A percentile compares a stretch with the other conserved stretches of the same genome.
These are phyloP conservation scores for Toxotes chatareus DNA, from an alignment of 2,113 vertebrate species.

Conservation along the genomic window DNA sequence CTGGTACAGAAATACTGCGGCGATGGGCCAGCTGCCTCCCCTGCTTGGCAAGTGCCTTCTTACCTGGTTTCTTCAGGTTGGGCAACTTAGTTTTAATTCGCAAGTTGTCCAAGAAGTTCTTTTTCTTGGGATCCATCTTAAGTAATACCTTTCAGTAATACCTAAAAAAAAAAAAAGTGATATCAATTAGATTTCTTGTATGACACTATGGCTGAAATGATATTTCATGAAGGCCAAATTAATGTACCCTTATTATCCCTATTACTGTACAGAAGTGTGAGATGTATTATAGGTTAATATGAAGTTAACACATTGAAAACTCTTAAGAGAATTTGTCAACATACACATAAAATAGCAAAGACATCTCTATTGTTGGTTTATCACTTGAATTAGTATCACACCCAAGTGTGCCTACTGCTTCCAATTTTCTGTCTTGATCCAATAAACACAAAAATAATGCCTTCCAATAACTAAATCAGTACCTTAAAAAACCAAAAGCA, in stretches of 20 bases:
- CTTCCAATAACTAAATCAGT: not conserved
- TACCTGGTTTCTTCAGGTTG: slow-evolving; percentile 67
- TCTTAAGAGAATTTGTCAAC: not conserved
- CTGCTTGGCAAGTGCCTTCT: slow-evolving; percentile 60
- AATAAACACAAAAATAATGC: not conserved
- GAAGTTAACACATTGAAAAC: not conserved
- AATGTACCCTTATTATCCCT: not conserved
- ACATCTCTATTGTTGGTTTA: not conserved
- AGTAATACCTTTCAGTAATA: slow-evolving; percentile 1
- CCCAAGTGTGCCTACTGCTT: no score
- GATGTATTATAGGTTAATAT: not conserved
- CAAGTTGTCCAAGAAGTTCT: slow-evolving; percentile 70
- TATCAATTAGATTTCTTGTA: not conserved
- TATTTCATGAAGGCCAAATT: not conserved
- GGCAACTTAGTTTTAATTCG: slow-evolving; percentile 67
- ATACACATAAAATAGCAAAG: not conserved
- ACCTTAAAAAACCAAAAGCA: not conserved
- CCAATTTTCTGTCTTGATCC: not conserved
- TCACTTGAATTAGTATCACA: not conserved
- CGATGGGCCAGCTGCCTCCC: slow-evolving; percentile 64
- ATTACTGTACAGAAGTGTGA: not conserved
- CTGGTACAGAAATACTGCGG: slow-evolving; percentile 84
- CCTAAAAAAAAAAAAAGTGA: slow-evolving; percentile 15
- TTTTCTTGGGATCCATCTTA: slow-evolving; percentile 82
- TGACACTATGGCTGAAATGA: not conserved